Percentiles rank a stretch among this genome's conserved stretches.
phyloP scores from a whole-genome alignment of 2,113 vertebrate species.

The Struthio camelus region DNA sequence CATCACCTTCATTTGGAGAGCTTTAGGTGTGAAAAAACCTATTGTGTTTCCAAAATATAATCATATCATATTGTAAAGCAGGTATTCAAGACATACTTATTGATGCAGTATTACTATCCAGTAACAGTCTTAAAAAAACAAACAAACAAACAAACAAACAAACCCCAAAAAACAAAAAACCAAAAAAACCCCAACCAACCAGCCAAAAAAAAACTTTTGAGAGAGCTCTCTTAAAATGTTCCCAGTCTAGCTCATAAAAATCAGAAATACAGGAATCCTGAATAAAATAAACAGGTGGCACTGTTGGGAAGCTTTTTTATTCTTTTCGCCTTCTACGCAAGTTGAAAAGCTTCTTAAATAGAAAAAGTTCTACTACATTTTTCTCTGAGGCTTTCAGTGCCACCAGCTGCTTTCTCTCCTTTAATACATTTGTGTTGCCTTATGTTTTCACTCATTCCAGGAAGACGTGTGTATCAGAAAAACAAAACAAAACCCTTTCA shows the following conservation, averaged over 20 bases:
- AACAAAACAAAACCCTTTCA: neutral
- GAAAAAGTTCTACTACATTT: neutral
- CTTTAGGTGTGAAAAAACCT: neutral
- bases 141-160: neutral
- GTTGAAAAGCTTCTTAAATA: neutral
- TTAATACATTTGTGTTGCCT: constrained; percentile 5
- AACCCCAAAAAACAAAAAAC: neutral
- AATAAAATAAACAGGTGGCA: constrained; percentile 2
- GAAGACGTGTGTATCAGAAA: neutral
- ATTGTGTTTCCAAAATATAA: neutral
- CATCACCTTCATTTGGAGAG: neutral
- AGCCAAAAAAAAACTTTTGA: neutral
- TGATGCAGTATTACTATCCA: neutral
- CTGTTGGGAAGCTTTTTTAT: neutral
- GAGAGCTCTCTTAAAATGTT: neutral
- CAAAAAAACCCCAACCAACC: neutral
- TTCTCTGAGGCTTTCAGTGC: constrained; percentile 19
- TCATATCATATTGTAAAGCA: neutral
- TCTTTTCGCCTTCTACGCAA: neutral
- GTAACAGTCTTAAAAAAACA: neutral
- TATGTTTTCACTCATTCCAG: neutral
- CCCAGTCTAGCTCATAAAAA: neutral
- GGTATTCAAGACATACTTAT: neutral
- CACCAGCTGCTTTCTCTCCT: constrained; percentile 23
- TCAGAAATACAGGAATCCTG: neutral